Conservation (phyloP, 2,888 invertebrate species). For the Sipha maydis region DNA sequence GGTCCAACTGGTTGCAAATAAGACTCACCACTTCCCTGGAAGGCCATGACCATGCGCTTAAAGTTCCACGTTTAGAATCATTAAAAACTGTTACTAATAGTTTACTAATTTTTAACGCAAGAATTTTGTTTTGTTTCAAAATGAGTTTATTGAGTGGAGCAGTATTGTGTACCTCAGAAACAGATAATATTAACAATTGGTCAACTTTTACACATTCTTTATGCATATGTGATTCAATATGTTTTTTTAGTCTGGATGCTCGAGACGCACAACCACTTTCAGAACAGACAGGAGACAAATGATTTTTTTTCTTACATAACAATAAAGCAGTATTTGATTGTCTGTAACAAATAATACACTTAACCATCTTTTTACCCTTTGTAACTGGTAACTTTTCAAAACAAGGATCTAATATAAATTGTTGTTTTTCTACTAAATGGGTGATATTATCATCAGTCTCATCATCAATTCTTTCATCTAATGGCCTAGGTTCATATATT, state of each 20-base stretch:
- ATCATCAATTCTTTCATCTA: background rate
- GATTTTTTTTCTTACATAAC: background rate
- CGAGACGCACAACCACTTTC: background rate
- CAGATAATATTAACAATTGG: background rate
- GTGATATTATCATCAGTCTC: background rate
- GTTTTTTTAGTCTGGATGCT: background rate
- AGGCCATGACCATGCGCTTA: constrained; percentile 3
- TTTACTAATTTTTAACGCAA: background rate
- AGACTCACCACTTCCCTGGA: background rate
- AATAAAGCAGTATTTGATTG: background rate
- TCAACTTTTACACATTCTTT: background rate
- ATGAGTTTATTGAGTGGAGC: background rate
- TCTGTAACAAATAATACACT: background rate
- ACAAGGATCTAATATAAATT: background rate
- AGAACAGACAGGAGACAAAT: background rate
- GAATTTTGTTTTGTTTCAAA: background rate
- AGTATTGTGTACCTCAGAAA: background rate
- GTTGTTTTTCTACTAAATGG: background rate
- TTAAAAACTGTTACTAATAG: background rate
- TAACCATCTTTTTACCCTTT: background rate
- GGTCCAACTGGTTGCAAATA: background rate
- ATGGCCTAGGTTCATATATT: background rate
- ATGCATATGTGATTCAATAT: background rate
- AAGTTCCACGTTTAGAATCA: background rate
- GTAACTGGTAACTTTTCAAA: no score